A percentile compares a stretch with the other conserved stretches of the same genome.
Evolutionary conservation across 2,888 invertebrate genomes (phyloP).

Genomic region (Atethmia centrago): DNA sequence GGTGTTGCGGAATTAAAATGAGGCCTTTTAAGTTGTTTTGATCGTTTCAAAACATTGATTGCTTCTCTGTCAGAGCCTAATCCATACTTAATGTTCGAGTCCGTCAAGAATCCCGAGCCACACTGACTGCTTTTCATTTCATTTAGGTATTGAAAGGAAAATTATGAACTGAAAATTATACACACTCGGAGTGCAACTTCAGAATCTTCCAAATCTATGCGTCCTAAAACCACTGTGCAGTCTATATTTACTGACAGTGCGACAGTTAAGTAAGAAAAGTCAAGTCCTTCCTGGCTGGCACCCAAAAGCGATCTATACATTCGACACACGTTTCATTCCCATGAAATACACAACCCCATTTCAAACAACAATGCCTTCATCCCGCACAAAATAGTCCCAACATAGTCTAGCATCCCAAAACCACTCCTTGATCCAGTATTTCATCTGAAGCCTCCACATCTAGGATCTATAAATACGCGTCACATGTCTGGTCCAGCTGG

Average conservation of each 20-base stretch:
- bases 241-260: background rate
- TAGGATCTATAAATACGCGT: slow-evolving; percentile 65
- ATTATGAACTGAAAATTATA: background rate
- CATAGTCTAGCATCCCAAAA: background rate
- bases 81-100: background rate
- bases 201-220: background rate
- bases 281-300: background rate
- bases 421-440: slow-evolving; percentile 9
- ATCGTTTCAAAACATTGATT: slow-evolving; percentile 6
- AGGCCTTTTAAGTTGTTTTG: slow-evolving; percentile 28
- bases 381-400: background rate
- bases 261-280: background rate
- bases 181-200: background rate
- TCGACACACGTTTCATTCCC: background rate
- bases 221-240: background rate
- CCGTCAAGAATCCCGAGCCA: background rate
- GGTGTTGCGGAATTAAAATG: slow-evolving; percentile 29
- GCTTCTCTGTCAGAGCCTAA: background rate
- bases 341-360: background rate
- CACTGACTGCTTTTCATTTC: background rate
- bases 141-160: background rate
- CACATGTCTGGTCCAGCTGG: slow-evolving; percentile 68
- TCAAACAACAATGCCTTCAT: background rate
- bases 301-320: background rate
- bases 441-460: slow-evolving; percentile 36